These are phyloP conservation scores for Xiphydria camelus DNA, from an alignment of 2,888 invertebrate genomes.

Conservation along the genomic window DNA sequence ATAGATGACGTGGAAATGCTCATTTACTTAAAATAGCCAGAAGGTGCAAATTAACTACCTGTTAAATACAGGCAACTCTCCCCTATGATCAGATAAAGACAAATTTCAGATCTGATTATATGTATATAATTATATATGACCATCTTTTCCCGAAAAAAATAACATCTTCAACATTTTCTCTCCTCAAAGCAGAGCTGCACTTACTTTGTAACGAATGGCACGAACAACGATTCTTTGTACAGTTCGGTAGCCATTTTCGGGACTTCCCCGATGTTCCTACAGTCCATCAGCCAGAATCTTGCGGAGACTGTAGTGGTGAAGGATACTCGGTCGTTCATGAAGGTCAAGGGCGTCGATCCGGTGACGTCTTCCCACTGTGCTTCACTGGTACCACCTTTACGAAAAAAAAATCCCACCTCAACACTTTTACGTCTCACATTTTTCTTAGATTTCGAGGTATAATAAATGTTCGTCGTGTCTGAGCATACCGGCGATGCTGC, in stretches of 20 bases:
- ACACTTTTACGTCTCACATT: not conserved
- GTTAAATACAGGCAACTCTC: too few species aligned
- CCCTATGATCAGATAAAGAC: too few species aligned
- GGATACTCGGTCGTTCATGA: slow-evolving; percentile 95
- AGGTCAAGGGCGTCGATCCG: slow-evolving; percentile 94
- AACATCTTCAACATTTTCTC: not conserved
- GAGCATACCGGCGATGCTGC: slow-evolving; percentile 94
- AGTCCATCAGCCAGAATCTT: slow-evolving; percentile 98
- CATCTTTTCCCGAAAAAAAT: too few species aligned
- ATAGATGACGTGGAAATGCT: too few species aligned
- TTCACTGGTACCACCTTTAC: slow-evolving; percentile 83
- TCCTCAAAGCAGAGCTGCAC: slow-evolving; percentile 17
- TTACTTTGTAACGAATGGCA: slow-evolving; percentile 94
- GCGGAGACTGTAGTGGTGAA: slow-evolving; percentile 99
- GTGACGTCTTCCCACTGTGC: slow-evolving; percentile 99
- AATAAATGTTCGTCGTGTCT: slow-evolving; percentile 30
- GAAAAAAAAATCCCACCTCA: not conserved
- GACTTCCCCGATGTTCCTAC: slow-evolving; percentile 91
- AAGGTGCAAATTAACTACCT: too few species aligned
- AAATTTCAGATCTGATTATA: too few species aligned
- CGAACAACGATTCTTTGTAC: slow-evolving; percentile 77
- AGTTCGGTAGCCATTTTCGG: slow-evolving; percentile 96
- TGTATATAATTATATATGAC: too few species aligned
- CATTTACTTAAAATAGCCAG: too few species aligned
- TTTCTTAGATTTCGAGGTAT: not conserved